Evolutionary conservation across 2,888 invertebrate genomes (phyloP).

Genomic region (Myathropa florea): DNA sequence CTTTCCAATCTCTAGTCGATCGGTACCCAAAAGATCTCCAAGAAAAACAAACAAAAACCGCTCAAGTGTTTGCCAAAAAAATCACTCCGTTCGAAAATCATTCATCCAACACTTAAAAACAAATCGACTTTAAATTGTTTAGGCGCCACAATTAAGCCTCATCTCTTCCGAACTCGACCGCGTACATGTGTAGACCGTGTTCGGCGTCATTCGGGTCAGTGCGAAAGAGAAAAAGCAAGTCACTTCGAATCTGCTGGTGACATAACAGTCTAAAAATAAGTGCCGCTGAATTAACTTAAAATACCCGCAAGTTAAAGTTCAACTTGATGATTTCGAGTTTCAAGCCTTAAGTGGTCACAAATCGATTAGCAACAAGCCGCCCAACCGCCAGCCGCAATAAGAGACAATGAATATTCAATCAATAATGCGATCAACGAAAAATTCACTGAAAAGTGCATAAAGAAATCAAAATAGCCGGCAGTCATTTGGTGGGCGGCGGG

Average conservation of each 20-base stretch:
- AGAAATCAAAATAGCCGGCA: conserved; percentile 58
- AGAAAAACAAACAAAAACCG: too few relatives aligned
- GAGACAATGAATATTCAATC: conserved; percentile 50
- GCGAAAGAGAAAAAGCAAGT: not conserved
- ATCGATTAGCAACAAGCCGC: conserved; percentile 33
- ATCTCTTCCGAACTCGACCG: not conserved
- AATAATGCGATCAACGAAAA: conserved; percentile 46
- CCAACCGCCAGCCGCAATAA: conserved; percentile 37
- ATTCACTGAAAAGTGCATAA: conserved; percentile 56
- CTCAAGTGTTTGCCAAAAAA: too few relatives aligned
- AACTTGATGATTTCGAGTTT: not conserved
- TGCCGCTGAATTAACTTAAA: conserved; percentile 11
- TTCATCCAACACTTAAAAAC: not conserved
- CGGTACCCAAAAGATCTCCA: too few relatives aligned
- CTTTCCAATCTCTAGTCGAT: too few relatives aligned
- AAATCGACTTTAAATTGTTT: conserved; percentile 6
- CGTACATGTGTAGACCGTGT: not conserved
- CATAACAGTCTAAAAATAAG: conserved; percentile 45
- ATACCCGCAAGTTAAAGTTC: conserved; percentile 10
- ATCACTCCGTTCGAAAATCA: not conserved
- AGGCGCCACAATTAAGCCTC: conserved; percentile 5
- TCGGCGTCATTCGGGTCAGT: not conserved
- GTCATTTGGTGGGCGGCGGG: conserved; percentile 42
- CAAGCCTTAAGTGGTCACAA: conserved; percentile 19
- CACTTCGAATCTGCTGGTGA: not conserved